phyloP scores from a whole-genome alignment of 2,797 vertebrate species.

The Fistularia commersonii region DNA sequence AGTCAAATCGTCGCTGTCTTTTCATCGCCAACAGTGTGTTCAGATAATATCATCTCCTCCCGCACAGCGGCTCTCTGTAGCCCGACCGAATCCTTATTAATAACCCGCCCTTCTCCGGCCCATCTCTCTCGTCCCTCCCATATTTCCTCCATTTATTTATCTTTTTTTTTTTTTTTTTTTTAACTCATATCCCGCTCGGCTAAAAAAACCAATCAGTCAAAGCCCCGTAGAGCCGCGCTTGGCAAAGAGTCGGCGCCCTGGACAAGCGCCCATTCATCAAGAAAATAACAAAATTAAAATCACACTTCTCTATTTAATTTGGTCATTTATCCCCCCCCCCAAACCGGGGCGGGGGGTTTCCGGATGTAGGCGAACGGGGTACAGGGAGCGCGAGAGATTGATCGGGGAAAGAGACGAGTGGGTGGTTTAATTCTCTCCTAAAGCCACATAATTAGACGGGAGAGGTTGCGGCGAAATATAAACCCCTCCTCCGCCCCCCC shows the following conservation, averaged over 20 bases:
- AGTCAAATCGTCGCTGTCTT: conserved; percentile 12
- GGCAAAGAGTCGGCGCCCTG: conserved; percentile 53
- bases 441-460: conserved; percentile 69
- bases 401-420: conserved; percentile 17
- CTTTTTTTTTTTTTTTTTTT: conserved; percentile 15
- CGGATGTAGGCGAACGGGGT: conserved; percentile 25
- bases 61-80: conserved; percentile 31
- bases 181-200: conserved; percentile 55
- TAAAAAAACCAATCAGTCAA: conserved; percentile 77
- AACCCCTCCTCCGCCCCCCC: conserved; percentile 24
- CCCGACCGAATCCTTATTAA: conserved; percentile 58
- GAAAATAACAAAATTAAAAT: conserved; percentile 81
- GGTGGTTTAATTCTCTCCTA: conserved; percentile 41
- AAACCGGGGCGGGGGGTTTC: conserved; percentile 33
- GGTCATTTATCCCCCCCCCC: conserved; percentile 74
- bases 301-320: conserved; percentile 77
- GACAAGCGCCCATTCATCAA: conserved; percentile 74
- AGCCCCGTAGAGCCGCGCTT: conserved; percentile 64
- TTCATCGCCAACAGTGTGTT: conserved; percentile 20
- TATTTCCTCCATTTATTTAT: conserved; percentile 27
- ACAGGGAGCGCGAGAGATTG: conserved; percentile 13
- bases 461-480: conserved; percentile 47
- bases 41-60: conserved; percentile 53
- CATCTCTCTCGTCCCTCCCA: conserved; percentile 36
- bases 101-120: conserved; percentile 48